A percentile compares a stretch with the other conserved stretches of the same genome.
Evolutionary conservation across 92 coral and sea anemone genomes (phyloP).

Genomic region (Hydrozoanthus gracilis): DNA sequence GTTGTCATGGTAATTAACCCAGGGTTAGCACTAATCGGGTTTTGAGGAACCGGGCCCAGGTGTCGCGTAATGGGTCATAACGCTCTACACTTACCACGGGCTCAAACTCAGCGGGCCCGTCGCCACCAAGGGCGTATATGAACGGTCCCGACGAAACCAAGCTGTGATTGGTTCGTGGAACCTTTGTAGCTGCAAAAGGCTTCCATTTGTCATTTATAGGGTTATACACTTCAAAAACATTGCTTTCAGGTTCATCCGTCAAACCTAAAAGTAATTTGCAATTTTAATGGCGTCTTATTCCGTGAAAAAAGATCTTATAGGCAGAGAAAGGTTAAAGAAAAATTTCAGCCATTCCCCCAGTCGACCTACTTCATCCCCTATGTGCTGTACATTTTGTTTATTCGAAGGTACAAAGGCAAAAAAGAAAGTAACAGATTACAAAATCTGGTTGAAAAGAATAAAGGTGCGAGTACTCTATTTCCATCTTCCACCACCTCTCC

Average conservation of each 20-base stretch:
- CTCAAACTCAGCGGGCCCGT: conserved; percentile 77
- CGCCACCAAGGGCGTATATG: conserved; percentile 86
- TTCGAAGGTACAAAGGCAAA: too few relatives aligned
- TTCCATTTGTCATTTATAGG: conserved; percentile 82
- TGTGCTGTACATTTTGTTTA: too few relatives aligned
- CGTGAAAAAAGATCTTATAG: not conserved
- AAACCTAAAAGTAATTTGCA: conserved; percentile 22
- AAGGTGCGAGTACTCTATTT: too few relatives aligned
- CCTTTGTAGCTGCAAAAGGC: conserved; percentile 63
- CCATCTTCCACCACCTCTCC: too few relatives aligned
- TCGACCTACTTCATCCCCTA: too few relatives aligned
- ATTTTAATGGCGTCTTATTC: not conserved
- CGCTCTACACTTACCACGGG: conserved; percentile 91
- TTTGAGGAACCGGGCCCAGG: too few relatives aligned
- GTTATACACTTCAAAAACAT: conserved; percentile 83
- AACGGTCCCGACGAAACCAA: conserved; percentile 76
- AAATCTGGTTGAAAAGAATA: too few relatives aligned
- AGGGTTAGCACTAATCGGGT: too few relatives aligned
- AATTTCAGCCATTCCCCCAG: not conserved
- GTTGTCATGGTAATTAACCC: too few relatives aligned
- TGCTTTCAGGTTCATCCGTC: conserved; percentile 75
- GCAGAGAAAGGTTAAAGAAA: not conserved
- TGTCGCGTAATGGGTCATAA: conserved; percentile 77
- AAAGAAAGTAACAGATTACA: too few relatives aligned
- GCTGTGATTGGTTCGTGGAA: conserved; percentile 70